These are phyloP conservation scores for Corynorhinus townsendii DNA, from an alignment of 2,113 vertebrate genomes.

Conservation along the genomic window DNA sequence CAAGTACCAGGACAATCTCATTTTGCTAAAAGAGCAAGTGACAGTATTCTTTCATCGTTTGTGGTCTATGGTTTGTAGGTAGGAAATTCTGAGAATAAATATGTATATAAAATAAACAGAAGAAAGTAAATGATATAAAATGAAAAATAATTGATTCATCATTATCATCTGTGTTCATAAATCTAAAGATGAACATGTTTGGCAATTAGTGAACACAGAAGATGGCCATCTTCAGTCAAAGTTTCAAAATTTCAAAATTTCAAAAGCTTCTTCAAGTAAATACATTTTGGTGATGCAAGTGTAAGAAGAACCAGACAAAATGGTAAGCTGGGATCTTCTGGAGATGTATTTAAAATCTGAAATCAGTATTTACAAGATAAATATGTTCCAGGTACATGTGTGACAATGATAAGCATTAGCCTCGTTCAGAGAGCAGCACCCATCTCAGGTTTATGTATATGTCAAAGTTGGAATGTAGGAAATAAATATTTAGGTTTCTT, in stretches of 20 bases:
- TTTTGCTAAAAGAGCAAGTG: not conserved
- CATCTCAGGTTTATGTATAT: not conserved
- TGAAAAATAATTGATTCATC: not conserved
- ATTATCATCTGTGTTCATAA: not conserved
- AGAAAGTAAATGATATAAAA: not conserved
- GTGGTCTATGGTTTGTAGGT: not conserved
- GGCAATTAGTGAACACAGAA: not conserved
- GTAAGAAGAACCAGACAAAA: not conserved
- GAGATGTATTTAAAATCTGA: not conserved
- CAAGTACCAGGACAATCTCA: not conserved
- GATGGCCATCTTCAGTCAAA: not conserved
- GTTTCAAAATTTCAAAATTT: not conserved
- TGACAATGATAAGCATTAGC: not conserved
- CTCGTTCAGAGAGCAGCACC: not conserved
- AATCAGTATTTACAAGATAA: not conserved
- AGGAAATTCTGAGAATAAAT: not conserved
- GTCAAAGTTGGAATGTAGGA: not conserved
- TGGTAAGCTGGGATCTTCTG: not conserved
- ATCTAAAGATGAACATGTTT: not conserved
- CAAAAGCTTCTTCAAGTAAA: not conserved
- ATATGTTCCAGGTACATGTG: not conserved
- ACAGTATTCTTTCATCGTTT: not conserved
- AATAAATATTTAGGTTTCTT: not conserved
- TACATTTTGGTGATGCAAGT: not conserved
- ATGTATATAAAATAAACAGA: not conserved